Conservation (phyloP, 2,797 vertebrate genomes). For the Halcyon badia region DNA sequence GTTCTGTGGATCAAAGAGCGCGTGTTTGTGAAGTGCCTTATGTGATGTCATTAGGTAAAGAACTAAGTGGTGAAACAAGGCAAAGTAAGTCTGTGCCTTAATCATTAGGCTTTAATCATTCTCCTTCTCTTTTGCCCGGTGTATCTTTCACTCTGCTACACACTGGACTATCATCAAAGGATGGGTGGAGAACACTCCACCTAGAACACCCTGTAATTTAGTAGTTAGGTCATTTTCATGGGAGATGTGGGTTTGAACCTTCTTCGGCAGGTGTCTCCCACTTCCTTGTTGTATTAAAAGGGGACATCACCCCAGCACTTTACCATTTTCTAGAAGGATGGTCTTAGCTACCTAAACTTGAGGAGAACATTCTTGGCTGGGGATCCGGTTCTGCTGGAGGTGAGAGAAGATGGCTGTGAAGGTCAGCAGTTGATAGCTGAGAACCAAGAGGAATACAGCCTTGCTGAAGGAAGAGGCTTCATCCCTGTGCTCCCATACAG, state of each 20-base stretch:
- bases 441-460: background rate
- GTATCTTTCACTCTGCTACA: background rate
- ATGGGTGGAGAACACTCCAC: background rate
- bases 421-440: background rate
- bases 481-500: accelerated
- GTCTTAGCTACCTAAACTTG: background rate
- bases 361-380: background rate
- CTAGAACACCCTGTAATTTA: conserved; percentile 33
- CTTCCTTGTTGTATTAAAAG: background rate
- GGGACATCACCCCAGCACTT: background rate
- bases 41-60: background rate
- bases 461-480: background rate
- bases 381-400: background rate
- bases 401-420: accelerated
- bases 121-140: background rate
- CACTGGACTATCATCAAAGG: conserved; percentile 49
- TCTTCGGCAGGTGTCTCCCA: background rate
- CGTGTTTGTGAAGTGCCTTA: background rate
- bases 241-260: background rate
- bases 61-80: background rate
- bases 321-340: background rate
- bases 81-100: background rate
- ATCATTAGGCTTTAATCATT: conserved; percentile 10
- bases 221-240: background rate
- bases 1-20: background rate